These are phyloP conservation scores for Thinocorus orbignyianus DNA, from an alignment of 2,113 vertebrate genomes.

Conservation along the genomic window DNA sequence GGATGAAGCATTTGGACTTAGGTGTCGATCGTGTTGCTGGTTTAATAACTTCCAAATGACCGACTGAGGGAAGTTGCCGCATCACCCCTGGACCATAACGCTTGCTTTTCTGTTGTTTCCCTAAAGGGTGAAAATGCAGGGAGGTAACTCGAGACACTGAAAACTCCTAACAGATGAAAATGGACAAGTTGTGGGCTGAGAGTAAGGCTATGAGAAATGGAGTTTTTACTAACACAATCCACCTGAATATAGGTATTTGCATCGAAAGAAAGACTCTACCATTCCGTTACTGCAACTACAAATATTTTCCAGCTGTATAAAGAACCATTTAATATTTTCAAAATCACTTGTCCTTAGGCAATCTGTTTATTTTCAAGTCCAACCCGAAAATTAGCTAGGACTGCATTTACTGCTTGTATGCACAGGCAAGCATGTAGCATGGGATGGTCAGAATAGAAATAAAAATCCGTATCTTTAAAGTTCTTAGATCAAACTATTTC, in stretches of 20 bases:
- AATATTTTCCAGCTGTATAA: slow-evolving; percentile 32
- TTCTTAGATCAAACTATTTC: background rate
- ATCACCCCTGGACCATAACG: background rate
- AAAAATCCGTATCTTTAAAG: background rate
- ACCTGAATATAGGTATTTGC: slow-evolving; percentile 9
- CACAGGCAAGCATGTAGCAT: background rate
- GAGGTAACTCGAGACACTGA: background rate
- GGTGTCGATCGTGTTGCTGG: background rate
- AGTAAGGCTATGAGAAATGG: background rate
- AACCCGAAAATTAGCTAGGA: background rate
- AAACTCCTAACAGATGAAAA: background rate
- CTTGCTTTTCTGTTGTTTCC: background rate
- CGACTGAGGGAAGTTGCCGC: background rate
- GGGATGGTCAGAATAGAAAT: background rate
- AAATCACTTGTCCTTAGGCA: background rate
- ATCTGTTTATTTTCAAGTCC: slow-evolving; percentile 31
- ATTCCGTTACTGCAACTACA: background rate
- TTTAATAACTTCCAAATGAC: background rate
- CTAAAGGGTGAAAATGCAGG: background rate
- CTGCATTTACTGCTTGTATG: background rate
- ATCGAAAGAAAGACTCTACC: background rate
- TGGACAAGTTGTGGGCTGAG: background rate
- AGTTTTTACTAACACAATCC: background rate
- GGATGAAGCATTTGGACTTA: background rate
- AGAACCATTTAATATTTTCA: slow-evolving; percentile 7